Base-by-base conservation (phyloP, 1,140 invertebrate genomes). In the Diabrotica virgifera region DNA sequence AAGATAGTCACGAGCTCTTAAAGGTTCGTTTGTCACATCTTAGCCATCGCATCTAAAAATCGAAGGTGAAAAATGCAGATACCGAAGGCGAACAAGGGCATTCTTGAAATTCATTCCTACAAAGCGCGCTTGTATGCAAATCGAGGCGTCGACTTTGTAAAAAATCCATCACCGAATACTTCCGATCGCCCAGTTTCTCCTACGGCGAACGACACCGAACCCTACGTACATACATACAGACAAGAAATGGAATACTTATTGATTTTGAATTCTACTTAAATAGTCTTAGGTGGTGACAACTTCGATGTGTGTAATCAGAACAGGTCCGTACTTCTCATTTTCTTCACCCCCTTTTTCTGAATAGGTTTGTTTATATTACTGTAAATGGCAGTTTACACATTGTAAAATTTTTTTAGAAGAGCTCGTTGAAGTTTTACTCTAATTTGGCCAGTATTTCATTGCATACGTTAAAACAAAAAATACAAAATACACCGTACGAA, bases 231-330 rank as follows among this genome's bases (percentile, higher is more conserved):
- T 64, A 70, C 62, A 68, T 69, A 68, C 65, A 62, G 67, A 65
- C 69, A 69, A 72, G 72, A 74, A 74, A 74, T 72, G 71, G 69
- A 74, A 74, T 74, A 74, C 72, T 74, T 74, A 74, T 74, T 74
- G 72, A 74, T 74, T 74, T 74, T 71, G 72, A 74, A 74, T 74
- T 74, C 69, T 74, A 74, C 71, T 74, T 74, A 72, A 70, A 66
- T 68, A 74, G 70, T 73, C 72, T 70, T 74, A 74, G 72, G 72
- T 70, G 68, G 66, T 72, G 70, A 74, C 72, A 72, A 62, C 70
- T 71, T 63, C 63, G 70, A 71, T 66, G 40, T 46, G 40, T 46
- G 40, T 46, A 66, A 71, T 71, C 66, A 66, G 53, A 55, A 57
- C 63, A 62, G 58, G 59, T 12, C 46, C 13, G 59, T 51, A 60